Evolutionary conservation across 2,797 vertebrate species (phyloP).

Genomic region (Euphonia xanthogaster): DNA sequence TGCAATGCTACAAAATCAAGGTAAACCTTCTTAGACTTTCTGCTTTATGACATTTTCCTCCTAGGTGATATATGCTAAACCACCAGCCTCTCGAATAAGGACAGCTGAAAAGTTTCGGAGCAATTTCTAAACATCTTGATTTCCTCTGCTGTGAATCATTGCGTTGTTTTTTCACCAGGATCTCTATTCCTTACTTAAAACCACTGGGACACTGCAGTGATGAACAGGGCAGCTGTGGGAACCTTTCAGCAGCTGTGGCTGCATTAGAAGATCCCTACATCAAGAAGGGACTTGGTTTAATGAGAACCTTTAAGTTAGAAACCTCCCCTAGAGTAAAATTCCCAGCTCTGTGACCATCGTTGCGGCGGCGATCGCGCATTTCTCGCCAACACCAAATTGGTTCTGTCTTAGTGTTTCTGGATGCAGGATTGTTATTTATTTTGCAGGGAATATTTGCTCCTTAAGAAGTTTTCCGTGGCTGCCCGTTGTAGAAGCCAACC

Average conservation of each 20-base stretch:
- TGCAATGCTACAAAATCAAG: background rate
- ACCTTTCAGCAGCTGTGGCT: background rate
- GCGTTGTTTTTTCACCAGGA: background rate
- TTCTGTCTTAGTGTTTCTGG: background rate
- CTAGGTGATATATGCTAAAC: background rate
- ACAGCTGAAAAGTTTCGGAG: background rate
- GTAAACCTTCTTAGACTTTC: background rate
- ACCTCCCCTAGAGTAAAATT: background rate
- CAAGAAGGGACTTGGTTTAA: background rate
- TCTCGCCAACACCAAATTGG: fast-evolving
- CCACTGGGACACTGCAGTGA: fast-evolving
- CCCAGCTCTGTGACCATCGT: background rate
- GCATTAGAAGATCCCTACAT: background rate
- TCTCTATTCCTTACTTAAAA: background rate
- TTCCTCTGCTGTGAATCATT: fast-evolving
- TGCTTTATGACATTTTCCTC: background rate
- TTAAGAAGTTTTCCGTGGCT: background rate
- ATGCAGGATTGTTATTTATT: background rate
- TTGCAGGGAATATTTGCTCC: background rate
- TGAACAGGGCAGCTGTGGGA: background rate
- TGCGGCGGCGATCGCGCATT: fast-evolving
- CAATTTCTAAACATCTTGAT: background rate
- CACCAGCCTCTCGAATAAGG: background rate
- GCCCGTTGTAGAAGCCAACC: background rate
- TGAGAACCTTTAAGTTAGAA: background rate